These are phyloP conservation scores for Galagoides demidoff DNA, from an alignment of 2,797 vertebrate species.

Conservation along the genomic window DNA sequence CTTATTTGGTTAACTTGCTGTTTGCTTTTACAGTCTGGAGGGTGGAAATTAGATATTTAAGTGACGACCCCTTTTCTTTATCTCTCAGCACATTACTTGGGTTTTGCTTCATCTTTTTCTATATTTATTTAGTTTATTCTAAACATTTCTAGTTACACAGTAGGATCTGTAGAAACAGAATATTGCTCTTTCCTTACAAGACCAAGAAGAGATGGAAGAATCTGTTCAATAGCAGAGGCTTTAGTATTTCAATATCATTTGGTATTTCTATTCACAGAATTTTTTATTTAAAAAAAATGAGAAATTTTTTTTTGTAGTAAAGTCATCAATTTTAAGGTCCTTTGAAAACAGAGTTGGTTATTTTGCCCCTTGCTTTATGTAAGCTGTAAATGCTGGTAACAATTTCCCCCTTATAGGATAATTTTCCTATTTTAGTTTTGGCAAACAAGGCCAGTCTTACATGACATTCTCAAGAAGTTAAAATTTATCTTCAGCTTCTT, in stretches of 20 bases:
- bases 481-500: background rate
- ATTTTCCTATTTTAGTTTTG: slow-evolving; percentile 7
- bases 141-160: slow-evolving; percentile 11
- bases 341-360: background rate
- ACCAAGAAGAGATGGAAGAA: background rate
- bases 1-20: background rate
- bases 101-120: background rate
- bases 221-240: background rate
- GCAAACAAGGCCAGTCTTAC: background rate
- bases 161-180: background rate
- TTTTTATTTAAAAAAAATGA: slow-evolving; percentile 37
- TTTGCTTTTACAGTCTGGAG: background rate
- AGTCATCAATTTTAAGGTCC: background rate
- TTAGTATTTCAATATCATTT: background rate
- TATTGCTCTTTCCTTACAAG: background rate
- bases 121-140: slow-evolving; percentile 6
- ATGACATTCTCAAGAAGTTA: background rate
- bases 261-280: background rate
- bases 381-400: background rate
- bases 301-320: background rate
- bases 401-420: background rate
- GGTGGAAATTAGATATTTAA: background rate
- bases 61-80: background rate
- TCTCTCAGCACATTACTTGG: background rate
- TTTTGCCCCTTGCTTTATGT: background rate